Conservation (phyloP, 2,888 invertebrate genomes). For the Meganola albula region DNA sequence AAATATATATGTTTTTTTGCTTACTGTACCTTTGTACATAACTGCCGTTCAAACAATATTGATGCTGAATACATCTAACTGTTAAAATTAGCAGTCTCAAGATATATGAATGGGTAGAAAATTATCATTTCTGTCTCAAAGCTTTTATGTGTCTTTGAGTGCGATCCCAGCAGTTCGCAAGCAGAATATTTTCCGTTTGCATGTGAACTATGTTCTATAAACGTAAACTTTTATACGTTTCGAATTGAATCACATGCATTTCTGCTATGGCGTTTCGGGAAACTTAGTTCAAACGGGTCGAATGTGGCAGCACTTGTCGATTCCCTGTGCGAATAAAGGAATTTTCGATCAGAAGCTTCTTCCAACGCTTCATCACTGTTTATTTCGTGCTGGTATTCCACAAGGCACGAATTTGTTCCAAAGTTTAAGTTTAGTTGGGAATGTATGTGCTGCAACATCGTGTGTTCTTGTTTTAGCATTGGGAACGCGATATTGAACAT, state of each 20-base stretch:
- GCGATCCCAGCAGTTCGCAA: no score
- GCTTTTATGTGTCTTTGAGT: no score
- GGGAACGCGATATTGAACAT: no score
- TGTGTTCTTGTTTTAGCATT: constrained; percentile 7
- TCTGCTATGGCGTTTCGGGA: constrained; percentile 35
- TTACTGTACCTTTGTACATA: no score
- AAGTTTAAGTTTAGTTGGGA: constrained; percentile 17
- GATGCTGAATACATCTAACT: no score
- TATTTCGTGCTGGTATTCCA: constrained; percentile 39
- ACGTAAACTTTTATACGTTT: constrained; percentile 54
- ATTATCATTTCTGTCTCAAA: constrained; percentile 15
- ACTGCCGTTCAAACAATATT: no score
- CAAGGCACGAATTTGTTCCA: constrained; percentile 29
- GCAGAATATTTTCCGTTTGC: no score
- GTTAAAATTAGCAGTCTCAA: no score
- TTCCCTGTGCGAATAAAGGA: constrained; percentile 70
- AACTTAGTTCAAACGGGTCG: constrained; percentile 48
- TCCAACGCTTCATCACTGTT: constrained; percentile 38
- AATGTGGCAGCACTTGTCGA: constrained; percentile 49
- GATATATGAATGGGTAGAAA: no score
- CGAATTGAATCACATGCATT: constrained; percentile 61
- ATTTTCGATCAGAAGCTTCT: constrained; percentile 54
- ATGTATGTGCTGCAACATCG: constrained; percentile 14
- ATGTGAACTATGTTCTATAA: constrained; percentile 49
- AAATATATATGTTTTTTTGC: no score